Percentiles rank a stretch among this genome's conserved stretches.
phyloP scores from a whole-genome alignment of 2,888 invertebrate species.

The Athalia cordata region DNA sequence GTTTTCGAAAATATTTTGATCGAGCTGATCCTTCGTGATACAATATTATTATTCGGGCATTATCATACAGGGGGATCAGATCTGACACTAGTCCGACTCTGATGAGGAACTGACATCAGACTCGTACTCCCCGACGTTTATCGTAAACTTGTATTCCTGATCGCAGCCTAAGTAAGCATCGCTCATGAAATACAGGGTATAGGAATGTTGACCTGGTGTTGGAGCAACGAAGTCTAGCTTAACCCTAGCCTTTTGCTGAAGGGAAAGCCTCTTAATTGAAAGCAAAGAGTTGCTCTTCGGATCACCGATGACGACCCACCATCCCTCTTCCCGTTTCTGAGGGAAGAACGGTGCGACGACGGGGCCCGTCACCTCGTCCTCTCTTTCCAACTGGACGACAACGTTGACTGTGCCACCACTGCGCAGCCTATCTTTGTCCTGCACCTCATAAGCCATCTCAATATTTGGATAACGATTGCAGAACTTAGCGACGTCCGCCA shows the following conservation, averaged over 20 bases:
- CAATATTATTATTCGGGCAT: too few relatives aligned
- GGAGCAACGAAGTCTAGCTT: conserved; percentile 96
- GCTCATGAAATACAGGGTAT: conserved; percentile 98
- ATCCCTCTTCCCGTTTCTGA: conserved; percentile 92
- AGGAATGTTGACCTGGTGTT: conserved; percentile 89
- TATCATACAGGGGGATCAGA: neutral
- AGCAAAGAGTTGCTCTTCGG: conserved; percentile 94
- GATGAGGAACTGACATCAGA: conserved; percentile 77
- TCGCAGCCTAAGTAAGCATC: conserved; percentile 99
- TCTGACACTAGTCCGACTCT: conserved; percentile 75
- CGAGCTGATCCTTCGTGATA: too few relatives aligned
- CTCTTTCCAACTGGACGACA: conserved; percentile 93
- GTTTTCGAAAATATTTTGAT: too few relatives aligned
- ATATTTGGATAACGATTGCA: conserved; percentile 99
- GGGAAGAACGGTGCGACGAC: conserved; percentile 99
- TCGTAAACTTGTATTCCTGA: conserved; percentile 97
- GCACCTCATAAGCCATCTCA: conserved; percentile 93
- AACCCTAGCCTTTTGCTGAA: conserved; percentile 93
- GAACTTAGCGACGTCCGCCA: conserved; percentile 98
- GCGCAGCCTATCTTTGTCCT: conserved; percentile 84
- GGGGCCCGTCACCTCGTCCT: conserved; percentile 97
- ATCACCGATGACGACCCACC: conserved; percentile 99
- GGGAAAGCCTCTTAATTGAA: conserved; percentile 96
- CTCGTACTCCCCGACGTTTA: conserved; percentile 86
- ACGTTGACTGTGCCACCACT: conserved; percentile 91